Conservation (phyloP, 1,140 invertebrate genomes). For the Danaus plexippus region DNA sequence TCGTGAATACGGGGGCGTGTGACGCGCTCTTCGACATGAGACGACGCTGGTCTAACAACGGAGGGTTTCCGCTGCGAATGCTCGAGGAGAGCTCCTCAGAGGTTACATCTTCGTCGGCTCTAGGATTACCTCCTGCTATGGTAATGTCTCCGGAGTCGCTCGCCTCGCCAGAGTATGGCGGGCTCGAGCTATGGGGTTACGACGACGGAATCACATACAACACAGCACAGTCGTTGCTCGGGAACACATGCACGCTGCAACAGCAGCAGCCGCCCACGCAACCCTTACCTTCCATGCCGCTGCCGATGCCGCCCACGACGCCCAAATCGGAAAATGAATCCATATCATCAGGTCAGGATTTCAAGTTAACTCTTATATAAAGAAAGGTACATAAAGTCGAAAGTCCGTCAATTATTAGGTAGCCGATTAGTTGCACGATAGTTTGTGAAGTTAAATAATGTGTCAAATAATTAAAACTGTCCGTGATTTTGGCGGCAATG, state of each 20-base stretch:
- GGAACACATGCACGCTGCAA: slow-evolving; percentile 53
- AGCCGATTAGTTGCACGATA: no score
- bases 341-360: slow-evolving; percentile 67
- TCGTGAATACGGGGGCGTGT: slow-evolving; percentile 51
- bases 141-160: slow-evolving; percentile 80
- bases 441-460: no score
- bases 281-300: slow-evolving; percentile 65
- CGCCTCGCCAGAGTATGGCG: slow-evolving; percentile 78
- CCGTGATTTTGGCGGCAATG: slow-evolving; percentile 37
- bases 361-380: slow-evolving; percentile 7
- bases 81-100: slow-evolving; percentile 82
- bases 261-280: slow-evolving; percentile 59
- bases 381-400: no score
- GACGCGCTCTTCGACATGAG: slow-evolving; percentile 73
- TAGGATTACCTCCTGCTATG: slow-evolving; percentile 73
- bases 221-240: slow-evolving; percentile 47
- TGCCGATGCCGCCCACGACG: slow-evolving; percentile 66
- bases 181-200: slow-evolving; percentile 86
- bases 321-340: slow-evolving; percentile 71
- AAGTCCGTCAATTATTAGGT: no score
- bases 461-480: no score
- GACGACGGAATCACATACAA: slow-evolving; percentile 65
- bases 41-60: slow-evolving; percentile 79
- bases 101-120: slow-evolving; percentile 80
- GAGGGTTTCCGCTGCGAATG: slow-evolving; percentile 76